These are phyloP conservation scores for Vollenhovia emeryi DNA, from an alignment of 1,140 invertebrate genomes.

Conservation along the genomic window DNA sequence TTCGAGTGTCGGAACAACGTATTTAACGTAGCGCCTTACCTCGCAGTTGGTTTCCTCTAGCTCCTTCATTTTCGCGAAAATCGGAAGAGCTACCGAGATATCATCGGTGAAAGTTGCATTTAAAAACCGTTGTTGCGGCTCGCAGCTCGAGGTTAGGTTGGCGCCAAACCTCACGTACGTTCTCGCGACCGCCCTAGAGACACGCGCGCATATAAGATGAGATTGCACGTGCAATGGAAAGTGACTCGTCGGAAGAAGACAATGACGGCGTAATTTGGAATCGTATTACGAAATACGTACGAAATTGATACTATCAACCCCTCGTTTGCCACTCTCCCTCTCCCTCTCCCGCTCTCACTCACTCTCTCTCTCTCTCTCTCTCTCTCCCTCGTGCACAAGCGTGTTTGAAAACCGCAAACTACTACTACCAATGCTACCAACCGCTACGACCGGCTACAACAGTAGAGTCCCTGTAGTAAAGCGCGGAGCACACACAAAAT, in stretches of 20 bases:
- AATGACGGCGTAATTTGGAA: slow-evolving; percentile 65
- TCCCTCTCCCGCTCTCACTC: too few relatives aligned
- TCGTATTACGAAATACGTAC: not conserved
- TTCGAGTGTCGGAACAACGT: not conserved
- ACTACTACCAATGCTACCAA: too few relatives aligned
- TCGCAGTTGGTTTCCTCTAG: slow-evolving; percentile 79
- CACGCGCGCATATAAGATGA: not conserved
- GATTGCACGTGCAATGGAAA: not conserved
- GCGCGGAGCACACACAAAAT: too few relatives aligned
- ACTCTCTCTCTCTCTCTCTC: too few relatives aligned
- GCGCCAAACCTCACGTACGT: slow-evolving; percentile 63
- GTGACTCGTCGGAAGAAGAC: not conserved
- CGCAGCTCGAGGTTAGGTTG: slow-evolving; percentile 64
- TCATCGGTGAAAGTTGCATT: slow-evolving; percentile 56
- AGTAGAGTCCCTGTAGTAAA: too few relatives aligned
- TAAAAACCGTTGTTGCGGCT: slow-evolving; percentile 47
- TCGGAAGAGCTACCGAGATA: slow-evolving; percentile 53
- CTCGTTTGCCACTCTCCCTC: slow-evolving; percentile 19
- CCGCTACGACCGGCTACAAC: too few relatives aligned
- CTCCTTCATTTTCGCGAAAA: slow-evolving; percentile 80
- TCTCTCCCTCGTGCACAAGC: too few relatives aligned
- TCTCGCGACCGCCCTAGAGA: not conserved
- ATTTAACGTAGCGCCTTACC: slow-evolving; percentile 60
- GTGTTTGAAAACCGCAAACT: too few relatives aligned
- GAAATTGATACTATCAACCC: slow-evolving; percentile 49